phyloP scores from a whole-genome alignment of 2,113 vertebrate species.

The Lycaon pictus region DNA sequence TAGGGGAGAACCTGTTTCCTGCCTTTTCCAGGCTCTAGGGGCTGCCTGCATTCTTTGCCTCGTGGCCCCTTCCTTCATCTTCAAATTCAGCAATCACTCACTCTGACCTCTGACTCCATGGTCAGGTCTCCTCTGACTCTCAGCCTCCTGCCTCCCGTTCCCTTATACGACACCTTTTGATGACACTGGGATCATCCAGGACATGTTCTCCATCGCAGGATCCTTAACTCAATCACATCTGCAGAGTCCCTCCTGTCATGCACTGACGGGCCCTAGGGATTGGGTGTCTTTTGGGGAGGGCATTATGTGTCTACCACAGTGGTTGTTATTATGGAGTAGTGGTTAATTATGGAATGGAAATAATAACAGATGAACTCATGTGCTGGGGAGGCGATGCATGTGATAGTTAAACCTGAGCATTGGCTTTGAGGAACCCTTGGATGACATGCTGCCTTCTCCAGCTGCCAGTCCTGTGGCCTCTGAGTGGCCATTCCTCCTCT shows the following conservation, averaged over 20 bases:
- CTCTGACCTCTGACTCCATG: not conserved
- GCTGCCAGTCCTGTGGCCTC: not conserved
- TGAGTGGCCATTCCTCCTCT: not conserved
- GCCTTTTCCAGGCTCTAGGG: not conserved
- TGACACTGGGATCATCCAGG: not conserved
- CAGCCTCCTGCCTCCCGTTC: not conserved
- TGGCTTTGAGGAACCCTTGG: not conserved
- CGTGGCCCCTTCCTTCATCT: not conserved
- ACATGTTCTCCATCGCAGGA: not conserved
- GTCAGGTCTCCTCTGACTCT: not conserved
- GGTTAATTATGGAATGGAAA: not conserved
- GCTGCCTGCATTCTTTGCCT: not conserved
- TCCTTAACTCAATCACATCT: not conserved
- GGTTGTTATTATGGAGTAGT: not conserved
- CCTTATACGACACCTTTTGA: not conserved
- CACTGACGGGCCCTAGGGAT: not conserved
- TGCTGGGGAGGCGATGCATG: not conserved
- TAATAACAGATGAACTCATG: not conserved
- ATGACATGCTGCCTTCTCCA: not conserved
- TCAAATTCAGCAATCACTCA: not conserved
- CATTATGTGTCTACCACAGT: not conserved
- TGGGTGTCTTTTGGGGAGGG: not conserved
- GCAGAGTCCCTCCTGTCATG: not conserved
- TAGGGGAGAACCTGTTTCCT: not conserved
- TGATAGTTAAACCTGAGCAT: not conserved